Base-by-base conservation (phyloP, 1,140 invertebrate species). In the Hesperophylax magnus region DNA sequence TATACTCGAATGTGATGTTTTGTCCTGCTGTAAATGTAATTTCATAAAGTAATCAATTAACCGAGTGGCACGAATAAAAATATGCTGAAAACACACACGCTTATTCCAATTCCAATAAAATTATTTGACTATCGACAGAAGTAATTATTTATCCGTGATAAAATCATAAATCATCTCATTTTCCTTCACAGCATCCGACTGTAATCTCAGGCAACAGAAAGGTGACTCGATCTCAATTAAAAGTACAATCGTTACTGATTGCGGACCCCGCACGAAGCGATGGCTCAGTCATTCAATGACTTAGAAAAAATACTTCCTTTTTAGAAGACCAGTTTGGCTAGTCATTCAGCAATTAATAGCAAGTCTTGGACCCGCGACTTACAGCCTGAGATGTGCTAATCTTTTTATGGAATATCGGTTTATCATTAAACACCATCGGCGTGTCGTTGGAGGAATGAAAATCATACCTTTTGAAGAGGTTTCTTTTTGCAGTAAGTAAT, bases 321-420 rank as follows among this genome's bases (percentile, higher is more conserved):
- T 71, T 52, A 47, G 67, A 71, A 71, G 67, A 71, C 67, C 67
- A 71, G 67, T 71, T 71, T 53, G 67, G 67, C 67, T 52, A 71
- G 67, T 71, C 67, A 71, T 71, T 71, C 39, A 71, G 67, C 18
- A n/a, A 71, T 71, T 71, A 71, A 14, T 47, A 71, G 6, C n/a
- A n/a, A 71, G 17, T 17, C 39, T 52, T 11, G 39, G 11, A 47
- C 39, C 39, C 9, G 9, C 39, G 39, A 6, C 67, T 47, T 53
- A 20, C 22, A 15, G 34, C 67, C n/a, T 71, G 67, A 53, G 67
- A 71, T 20, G 67, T 71, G 18, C 39, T 47, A 71, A 31, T 67
- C 27, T 67, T 27, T 67, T 67, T 27, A 27, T 67, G 18, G 9
- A 3, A 15, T 22, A 61, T 61, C 17, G 18, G 18, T 22, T 61